Evolutionary conservation across 2,888 invertebrate genomes (phyloP).

Genomic region (Antheraea yamamai): DNA sequence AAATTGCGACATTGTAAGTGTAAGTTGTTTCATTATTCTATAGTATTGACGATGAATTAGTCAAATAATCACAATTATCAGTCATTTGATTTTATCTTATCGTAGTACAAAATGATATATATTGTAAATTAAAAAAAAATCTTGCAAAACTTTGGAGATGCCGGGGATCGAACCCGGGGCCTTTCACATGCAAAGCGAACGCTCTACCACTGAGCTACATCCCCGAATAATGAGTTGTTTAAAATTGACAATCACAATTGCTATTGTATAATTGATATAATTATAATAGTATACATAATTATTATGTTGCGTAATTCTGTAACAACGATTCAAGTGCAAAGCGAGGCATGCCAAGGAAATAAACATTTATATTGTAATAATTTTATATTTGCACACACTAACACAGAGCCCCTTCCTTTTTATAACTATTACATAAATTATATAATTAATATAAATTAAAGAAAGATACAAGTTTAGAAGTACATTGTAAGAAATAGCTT

Average conservation of each 20-base stretch:
- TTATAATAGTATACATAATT: no score
- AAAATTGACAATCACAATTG: not conserved
- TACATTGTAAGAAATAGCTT: not conserved
- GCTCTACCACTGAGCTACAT: conserved; percentile 99
- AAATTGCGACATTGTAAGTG: no score
- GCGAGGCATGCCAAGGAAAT: not conserved
- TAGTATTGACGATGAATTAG: no score
- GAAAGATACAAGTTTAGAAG: not conserved
- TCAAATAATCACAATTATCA: no score
- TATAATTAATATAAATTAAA: not conserved
- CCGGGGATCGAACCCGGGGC: conserved; percentile 98
- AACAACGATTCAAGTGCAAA: not conserved
- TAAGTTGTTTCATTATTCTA: no score
- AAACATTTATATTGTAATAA: not conserved
- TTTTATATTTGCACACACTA: not conserved
- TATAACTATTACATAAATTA: not conserved
- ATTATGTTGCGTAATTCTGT: no score
- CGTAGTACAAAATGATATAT: no score
- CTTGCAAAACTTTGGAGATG: conserved; percentile 84
- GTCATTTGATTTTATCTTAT: no score
- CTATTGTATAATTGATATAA: not conserved
- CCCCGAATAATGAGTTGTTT: conserved; percentile 63
- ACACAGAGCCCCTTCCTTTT: not conserved
- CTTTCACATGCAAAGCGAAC: conserved; percentile 99
- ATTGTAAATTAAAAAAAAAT: not conserved